Evolutionary conservation across 92 coral and sea anemone genomes (phyloP), one percentile per base, ranked within the genome.

Genomic region (Virgularia gustaviana): DNA sequence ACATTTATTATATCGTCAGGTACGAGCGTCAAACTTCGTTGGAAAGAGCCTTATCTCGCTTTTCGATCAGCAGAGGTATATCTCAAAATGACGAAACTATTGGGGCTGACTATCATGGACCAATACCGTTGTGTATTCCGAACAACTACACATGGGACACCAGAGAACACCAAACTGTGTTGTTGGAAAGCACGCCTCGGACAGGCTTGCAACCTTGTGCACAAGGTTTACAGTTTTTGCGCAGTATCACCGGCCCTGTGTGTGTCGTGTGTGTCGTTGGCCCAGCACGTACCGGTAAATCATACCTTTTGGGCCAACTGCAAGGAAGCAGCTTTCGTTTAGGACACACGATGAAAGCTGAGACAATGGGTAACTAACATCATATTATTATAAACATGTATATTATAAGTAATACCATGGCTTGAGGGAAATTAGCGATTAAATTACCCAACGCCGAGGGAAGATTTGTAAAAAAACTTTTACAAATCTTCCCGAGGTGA

Each of bases 301-400:
- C 75, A 18, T 68, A 68, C n/a, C 55, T 68, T 36, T 22, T 68
- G 49, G 45, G 61, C 59, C 75, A 68, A 68, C 47, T 68, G 6
- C 75, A 68, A 51, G 75, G 75, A 49, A 49, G 61, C 49, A 29
- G 12, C 11, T 68, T 68, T 15, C 75, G 75, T 27, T 55, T 68
- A 37, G 75, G 75, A 15, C 75, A 68, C 47, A 49, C 75, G 9
- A 68, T 68, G 75, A 68, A 68, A 28, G 75, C 75, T 30, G 75
- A 68, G 52, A 68, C 75, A 33, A 68, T 68, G 75, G 75, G 75
- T 68, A 68, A 4, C 18, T 2, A 4, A 5, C 22, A 15, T n/a
- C 3, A 0, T 11, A 0, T 27, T 65, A 7, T 23, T 60, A 34
- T 31, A 20, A 20, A 12, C n/a, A n/a, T n/a, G n/a, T n/a, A n/a